Conservation (phyloP, 2,113 vertebrate genomes). For the Onychostoma macrolepis region DNA sequence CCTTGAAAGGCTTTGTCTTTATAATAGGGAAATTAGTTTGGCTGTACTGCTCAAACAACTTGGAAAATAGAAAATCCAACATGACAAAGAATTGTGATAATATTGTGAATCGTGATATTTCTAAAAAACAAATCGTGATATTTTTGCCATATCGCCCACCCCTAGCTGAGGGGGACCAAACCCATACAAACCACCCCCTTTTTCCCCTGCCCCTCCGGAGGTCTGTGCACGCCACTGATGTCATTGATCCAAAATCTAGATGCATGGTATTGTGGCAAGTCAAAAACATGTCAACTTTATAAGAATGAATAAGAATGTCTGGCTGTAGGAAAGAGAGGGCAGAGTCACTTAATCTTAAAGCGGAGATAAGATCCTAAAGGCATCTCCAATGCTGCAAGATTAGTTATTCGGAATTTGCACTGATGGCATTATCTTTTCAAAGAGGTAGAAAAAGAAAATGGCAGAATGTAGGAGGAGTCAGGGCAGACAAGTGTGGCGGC, state of each 20-base stretch:
- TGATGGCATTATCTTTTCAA: constrained; percentile 10
- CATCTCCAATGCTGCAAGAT: background rate
- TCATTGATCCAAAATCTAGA: background rate
- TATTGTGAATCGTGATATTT: too few relatives aligned
- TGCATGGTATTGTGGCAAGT: background rate
- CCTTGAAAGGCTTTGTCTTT: too few relatives aligned
- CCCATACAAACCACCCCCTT: too few relatives aligned
- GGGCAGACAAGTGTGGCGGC: background rate
- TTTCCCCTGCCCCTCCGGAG: too few relatives aligned
- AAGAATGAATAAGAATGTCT: background rate
- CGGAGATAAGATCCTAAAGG: background rate
- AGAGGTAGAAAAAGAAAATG: constrained; percentile 8
- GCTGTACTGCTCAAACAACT: too few relatives aligned
- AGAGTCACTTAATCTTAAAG: constrained; percentile 1
- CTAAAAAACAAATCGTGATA: too few relatives aligned
- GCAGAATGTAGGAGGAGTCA: background rate
- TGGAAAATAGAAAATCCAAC: too few relatives aligned
- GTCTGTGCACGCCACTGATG: too few relatives aligned
- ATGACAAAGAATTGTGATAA: too few relatives aligned
- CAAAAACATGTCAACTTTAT: background rate
- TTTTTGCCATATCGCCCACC: too few relatives aligned
- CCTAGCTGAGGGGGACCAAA: too few relatives aligned
- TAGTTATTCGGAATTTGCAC: background rate
- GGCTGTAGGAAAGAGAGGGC: background rate
- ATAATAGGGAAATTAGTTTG: too few relatives aligned